Conservation (phyloP, 1,140 invertebrate species). For the Chionoecetes opilio region DNA sequence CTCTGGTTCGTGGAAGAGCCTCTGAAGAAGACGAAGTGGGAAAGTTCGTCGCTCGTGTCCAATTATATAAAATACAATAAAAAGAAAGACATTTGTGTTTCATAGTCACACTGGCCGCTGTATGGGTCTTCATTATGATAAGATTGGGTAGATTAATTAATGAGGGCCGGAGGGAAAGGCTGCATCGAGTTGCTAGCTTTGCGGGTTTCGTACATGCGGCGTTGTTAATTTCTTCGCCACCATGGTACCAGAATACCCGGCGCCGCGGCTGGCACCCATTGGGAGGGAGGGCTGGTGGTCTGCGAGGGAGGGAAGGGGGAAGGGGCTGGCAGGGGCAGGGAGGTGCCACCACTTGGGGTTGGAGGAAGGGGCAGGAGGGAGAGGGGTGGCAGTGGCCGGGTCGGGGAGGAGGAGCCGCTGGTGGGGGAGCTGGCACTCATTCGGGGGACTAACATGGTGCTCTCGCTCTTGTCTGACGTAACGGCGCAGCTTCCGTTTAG, state of each 20-base stretch:
- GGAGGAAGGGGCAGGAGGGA: background rate
- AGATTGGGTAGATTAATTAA: background rate
- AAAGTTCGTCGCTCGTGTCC: background rate
- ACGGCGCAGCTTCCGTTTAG: constrained; percentile 5
- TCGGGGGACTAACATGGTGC: constrained; percentile 12
- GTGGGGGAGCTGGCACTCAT: background rate
- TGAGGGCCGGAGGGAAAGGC: background rate
- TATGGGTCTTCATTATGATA: background rate
- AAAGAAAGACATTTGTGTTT: background rate
- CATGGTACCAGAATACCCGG: background rate
- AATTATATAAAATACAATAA: background rate
- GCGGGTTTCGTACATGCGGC: background rate
- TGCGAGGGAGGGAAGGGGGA: background rate
- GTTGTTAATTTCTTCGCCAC: constrained; percentile 13
- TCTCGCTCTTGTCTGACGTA: background rate
- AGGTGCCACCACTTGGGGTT: background rate
- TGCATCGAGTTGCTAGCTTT: background rate
- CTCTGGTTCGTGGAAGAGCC: background rate
- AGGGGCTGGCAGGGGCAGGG: background rate
- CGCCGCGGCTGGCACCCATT: background rate
- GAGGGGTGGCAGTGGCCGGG: background rate
- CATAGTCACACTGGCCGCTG: background rate
- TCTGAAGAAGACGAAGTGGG: background rate
- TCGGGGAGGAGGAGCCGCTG: background rate
- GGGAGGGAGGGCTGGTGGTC: background rate